Conservation (phyloP, 2,113 vertebrate genomes). For the Gnathonemus longibarbis region DNA sequence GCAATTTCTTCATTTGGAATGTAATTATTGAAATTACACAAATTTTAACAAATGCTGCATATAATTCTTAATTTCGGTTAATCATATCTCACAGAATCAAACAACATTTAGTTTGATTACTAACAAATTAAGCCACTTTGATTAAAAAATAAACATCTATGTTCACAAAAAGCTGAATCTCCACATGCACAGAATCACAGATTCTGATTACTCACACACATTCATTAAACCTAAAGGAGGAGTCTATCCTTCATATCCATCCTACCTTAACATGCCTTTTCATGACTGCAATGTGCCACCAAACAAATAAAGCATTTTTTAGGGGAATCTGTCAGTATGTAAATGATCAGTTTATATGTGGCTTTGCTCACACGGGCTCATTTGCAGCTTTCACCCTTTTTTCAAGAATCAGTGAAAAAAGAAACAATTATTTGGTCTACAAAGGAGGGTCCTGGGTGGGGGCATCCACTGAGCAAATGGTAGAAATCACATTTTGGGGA, state of each 20-base stretch:
- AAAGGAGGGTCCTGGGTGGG: constrained; percentile 49
- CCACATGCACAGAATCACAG: constrained; percentile 38
- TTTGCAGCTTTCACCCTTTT: constrained; percentile 61
- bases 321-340: constrained; percentile 42
- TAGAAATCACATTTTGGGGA: constrained; percentile 80
- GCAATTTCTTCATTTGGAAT: neutral
- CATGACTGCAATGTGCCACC: constrained; percentile 54
- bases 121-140: neutral
- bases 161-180: constrained; percentile 9
- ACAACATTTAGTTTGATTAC: neutral
- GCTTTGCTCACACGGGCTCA: constrained; percentile 61
- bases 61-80: neutral
- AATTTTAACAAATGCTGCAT: neutral
- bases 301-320: constrained; percentile 53
- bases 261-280: constrained; percentile 63
- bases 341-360: constrained; percentile 63
- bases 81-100: neutral
- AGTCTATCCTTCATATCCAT: constrained; percentile 47
- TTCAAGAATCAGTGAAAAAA: constrained; percentile 67
- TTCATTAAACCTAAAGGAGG: constrained; percentile 45
- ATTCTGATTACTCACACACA: constrained; percentile 52
- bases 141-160: neutral
- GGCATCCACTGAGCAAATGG: constrained; percentile 67
- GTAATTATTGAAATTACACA: neutral
- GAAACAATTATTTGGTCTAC: constrained; percentile 77